These are phyloP conservation scores for Amiota mariae DNA, from an alignment of 2,888 invertebrate genomes.

Conservation along the genomic window DNA sequence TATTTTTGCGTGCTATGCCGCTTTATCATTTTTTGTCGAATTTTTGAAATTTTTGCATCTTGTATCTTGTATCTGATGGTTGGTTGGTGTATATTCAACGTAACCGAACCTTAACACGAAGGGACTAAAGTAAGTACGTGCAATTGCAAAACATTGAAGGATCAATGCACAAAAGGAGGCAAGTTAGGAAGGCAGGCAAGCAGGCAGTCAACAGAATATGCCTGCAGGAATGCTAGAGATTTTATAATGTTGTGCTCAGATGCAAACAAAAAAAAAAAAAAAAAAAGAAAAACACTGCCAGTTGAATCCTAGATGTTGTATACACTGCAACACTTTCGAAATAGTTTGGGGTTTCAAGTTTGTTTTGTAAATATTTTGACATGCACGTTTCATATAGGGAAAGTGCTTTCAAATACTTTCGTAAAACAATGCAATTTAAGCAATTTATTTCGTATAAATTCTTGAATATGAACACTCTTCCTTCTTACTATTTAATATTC, in stretches of 20 bases:
- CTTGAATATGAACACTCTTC: too few relatives aligned
- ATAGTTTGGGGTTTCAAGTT: constrained; percentile 19
- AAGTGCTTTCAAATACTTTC: constrained; percentile 6
- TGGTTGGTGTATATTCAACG: neutral
- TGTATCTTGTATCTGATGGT: neutral
- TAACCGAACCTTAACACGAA: neutral
- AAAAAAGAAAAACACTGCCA: neutral
- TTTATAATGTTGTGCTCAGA: neutral
- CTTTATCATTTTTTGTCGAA: constrained; percentile 11
- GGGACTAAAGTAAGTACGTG: neutral
- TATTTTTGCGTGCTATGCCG: constrained; percentile 3
- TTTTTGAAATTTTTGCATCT: constrained; percentile 19
- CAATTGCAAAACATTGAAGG: constrained; percentile 23
- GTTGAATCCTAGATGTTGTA: neutral
- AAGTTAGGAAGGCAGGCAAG: too few relatives aligned
- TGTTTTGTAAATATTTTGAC: constrained; percentile 8
- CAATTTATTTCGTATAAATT: neutral
- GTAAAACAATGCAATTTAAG: constrained; percentile 1
- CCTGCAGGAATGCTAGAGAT: constrained; percentile 13
- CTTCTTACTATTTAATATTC: neutral
- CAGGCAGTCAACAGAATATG: neutral
- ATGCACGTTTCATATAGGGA: neutral
- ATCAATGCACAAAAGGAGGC: constrained; percentile 1
- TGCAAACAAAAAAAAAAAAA: neutral
- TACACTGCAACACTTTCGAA: constrained; percentile 8